Evolutionary conservation across 2,797 vertebrate genomes (phyloP).

Genomic region (Simalia tracyae): DNA sequence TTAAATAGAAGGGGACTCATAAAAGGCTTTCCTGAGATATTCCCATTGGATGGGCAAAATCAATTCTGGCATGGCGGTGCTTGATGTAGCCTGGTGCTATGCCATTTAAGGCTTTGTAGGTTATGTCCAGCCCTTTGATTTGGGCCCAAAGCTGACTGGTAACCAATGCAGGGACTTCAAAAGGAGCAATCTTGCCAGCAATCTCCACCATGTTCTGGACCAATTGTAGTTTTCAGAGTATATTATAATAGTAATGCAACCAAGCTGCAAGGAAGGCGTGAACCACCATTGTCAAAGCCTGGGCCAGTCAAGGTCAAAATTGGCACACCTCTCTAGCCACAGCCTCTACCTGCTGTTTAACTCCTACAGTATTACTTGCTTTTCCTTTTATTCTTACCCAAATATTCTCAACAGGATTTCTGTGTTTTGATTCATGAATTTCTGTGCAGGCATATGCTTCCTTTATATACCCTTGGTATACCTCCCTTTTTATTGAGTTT

Average conservation of each 20-base stretch:
- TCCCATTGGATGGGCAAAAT: too few relatives aligned
- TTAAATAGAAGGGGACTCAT: too few relatives aligned
- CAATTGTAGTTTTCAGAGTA: not conserved
- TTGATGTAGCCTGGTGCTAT: not conserved
- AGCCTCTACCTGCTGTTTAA: too few relatives aligned
- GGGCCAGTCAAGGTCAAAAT: not conserved
- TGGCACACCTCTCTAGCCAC: too few relatives aligned
- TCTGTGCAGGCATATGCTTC: not conserved
- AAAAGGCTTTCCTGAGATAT: too few relatives aligned
- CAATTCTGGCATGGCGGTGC: not conserved
- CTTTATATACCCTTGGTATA: not conserved
- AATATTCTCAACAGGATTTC: too few relatives aligned
- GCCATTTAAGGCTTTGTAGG: not conserved
- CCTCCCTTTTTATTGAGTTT: not conserved
- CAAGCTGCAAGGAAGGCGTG: not conserved
- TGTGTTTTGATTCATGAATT: not conserved
- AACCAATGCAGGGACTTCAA: not conserved
- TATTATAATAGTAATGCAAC: not conserved
- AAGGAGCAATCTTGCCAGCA: not conserved
- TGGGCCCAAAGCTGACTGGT: not conserved
- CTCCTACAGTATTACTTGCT: too few relatives aligned
- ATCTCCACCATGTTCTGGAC: not conserved
- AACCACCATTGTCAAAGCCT: not conserved
- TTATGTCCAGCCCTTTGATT: not conserved
- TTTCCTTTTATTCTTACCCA: too few relatives aligned